A percentile compares a stretch with the other conserved stretches of the same genome.
These are phyloP conservation scores for Ephestia elutella DNA, from an alignment of 1,140 invertebrate species.

Conservation along the genomic window DNA sequence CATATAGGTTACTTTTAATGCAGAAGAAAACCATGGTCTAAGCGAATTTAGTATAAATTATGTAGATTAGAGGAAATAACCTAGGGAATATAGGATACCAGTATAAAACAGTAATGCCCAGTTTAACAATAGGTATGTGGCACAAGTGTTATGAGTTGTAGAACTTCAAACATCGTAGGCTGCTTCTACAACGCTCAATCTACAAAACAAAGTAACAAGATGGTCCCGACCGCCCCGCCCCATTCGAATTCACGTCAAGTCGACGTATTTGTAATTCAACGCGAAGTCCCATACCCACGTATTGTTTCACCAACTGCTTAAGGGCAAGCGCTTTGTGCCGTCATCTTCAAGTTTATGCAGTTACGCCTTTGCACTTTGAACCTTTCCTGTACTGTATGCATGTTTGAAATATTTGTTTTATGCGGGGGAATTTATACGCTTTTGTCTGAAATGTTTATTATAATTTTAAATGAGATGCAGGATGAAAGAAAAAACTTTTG, in stretches of 20 bases:
- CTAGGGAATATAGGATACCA: no score
- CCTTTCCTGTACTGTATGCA: background rate
- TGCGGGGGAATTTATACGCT: background rate
- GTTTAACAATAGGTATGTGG: no score
- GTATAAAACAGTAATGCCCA: no score
- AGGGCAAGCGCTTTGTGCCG: conserved; percentile 6
- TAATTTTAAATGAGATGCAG: background rate
- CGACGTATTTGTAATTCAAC: conserved; percentile 70
- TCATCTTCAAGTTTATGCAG: conserved; percentile 5
- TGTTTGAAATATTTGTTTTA: background rate
- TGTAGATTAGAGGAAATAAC: no score
- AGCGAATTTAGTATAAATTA: no score
- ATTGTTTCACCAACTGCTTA: conserved; percentile 61
- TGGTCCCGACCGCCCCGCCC: conserved; percentile 39
- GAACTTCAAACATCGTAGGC: background rate
- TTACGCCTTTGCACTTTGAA: conserved; percentile 4
- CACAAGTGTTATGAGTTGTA: background rate
- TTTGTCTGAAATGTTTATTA: background rate
- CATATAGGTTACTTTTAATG: no score
- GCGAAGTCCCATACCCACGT: conserved; percentile 53
- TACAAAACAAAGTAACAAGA: conserved; percentile 49
- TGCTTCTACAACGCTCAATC: conserved; percentile 10
- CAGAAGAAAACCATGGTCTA: no score
- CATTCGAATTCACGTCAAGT: conserved; percentile 70
- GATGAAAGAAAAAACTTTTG: background rate